Percentiles rank a stretch among this genome's conserved stretches.
These are phyloP conservation scores for Chondrilla cf. caribensis DNA, from an alignment of 37 sponge, comb jelly and placozoan genomes.

Conservation along the genomic window DNA sequence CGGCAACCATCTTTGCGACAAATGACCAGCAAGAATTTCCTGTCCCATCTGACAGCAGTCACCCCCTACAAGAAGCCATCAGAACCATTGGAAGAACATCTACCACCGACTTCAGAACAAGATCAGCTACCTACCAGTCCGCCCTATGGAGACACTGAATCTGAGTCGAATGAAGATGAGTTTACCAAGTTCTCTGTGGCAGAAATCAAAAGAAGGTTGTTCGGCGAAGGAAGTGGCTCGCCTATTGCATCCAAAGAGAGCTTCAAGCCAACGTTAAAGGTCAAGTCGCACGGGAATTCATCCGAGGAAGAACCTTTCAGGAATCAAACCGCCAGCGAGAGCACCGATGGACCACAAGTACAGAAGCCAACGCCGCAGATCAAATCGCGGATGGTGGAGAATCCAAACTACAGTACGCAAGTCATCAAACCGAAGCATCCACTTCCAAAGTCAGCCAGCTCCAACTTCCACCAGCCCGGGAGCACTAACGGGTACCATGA, in stretches of 20 bases:
- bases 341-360: background rate
- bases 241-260: background rate
- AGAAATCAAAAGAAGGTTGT: conserved; percentile 7
- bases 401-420: background rate
- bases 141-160: background rate
- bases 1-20: conserved; percentile 10
- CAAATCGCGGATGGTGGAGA: background rate
- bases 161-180: background rate
- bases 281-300: background rate
- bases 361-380: no score
- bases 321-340: background rate
- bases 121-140: background rate
- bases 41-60: conserved; percentile 12
- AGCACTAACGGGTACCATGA: no score
- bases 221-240: conserved; percentile 7
- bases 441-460: background rate
- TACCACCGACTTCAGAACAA: no score
- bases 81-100: background rate
- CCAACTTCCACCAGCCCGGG: no score
- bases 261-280: background rate
- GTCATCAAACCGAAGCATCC: background rate
- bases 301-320: background rate
- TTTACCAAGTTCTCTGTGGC: background rate
- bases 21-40: conserved; percentile 9
- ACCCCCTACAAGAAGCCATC: background rate